Percentiles rank a stretch among this genome's conserved stretches.
phyloP scores from a whole-genome alignment of 2,888 invertebrate species.

The Oxyscelio sp. region DNA sequence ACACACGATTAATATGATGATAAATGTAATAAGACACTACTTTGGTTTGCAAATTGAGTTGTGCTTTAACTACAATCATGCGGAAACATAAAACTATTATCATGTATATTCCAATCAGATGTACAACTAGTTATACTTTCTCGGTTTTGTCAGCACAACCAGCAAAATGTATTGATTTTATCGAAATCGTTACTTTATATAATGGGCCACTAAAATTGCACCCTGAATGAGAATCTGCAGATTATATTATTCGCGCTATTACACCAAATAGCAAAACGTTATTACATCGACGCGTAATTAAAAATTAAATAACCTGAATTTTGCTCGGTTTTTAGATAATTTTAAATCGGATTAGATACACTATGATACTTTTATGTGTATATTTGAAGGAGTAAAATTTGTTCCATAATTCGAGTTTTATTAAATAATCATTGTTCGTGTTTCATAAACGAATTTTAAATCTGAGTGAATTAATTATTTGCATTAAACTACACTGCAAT shows the following conservation, averaged over 20 bases:
- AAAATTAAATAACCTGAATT: slow-evolving; percentile 13
- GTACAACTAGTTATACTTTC: slow-evolving; percentile 11
- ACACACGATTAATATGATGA: background rate
- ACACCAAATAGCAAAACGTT: background rate
- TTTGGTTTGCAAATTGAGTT: background rate
- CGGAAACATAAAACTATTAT: slow-evolving; percentile 16
- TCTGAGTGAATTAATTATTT: no score
- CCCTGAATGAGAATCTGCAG: background rate
- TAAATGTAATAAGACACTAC: background rate
- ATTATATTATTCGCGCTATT: slow-evolving; percentile 31
- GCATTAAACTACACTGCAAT: no score
- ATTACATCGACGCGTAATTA: background rate
- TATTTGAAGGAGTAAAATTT: no score
- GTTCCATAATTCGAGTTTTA: no score
- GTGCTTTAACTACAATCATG: background rate
- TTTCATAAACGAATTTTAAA: no score
- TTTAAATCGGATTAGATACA: no score
- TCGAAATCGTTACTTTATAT: slow-evolving; percentile 29
- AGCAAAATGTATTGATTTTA: slow-evolving; percentile 26
- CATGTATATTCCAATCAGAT: slow-evolving; percentile 12
- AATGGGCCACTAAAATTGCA: background rate
- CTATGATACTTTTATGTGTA: no score
- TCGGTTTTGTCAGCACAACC: slow-evolving; percentile 26
- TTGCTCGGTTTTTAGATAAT: no score
- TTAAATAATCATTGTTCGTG: no score